These are phyloP conservation scores for Drosophila ambigua DNA, from an alignment of 1,140 invertebrate species.

Conservation along the genomic window DNA sequence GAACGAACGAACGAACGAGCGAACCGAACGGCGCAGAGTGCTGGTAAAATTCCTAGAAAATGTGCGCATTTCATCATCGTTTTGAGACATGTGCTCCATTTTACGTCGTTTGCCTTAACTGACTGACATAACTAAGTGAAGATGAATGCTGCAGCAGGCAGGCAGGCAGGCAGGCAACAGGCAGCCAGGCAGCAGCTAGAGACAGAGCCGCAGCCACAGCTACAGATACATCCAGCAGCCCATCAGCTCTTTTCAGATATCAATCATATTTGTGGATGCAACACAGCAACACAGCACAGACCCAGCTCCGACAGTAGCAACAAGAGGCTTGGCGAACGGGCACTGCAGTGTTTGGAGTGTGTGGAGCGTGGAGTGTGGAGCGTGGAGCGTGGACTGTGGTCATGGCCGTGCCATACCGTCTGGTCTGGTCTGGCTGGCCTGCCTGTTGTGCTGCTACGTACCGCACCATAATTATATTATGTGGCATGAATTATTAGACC, in stretches of 20 bases:
- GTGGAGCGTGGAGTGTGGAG: not conserved
- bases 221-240: slow-evolving; percentile 6
- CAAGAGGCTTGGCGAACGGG: slow-evolving; percentile 4
- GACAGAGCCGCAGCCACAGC: slow-evolving; percentile 11
- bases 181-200: slow-evolving; percentile 16
- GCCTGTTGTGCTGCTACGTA: too few relatives aligned
- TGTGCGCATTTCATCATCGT: slow-evolving; percentile 83
- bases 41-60: slow-evolving; percentile 78
- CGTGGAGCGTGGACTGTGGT: slow-evolving; percentile 37
- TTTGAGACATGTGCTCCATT: slow-evolving; percentile 82
- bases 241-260: slow-evolving; percentile 61
- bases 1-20: not conserved
- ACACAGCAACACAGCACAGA: slow-evolving; percentile 23
- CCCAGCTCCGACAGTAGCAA: slow-evolving; percentile 14
- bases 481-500: slow-evolving; percentile 83
- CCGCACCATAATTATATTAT: slow-evolving; percentile 83
- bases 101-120: slow-evolving; percentile 73
- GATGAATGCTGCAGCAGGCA: slow-evolving; percentile 62
- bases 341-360: not conserved
- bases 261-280: slow-evolving; percentile 81
- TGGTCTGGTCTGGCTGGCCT: slow-evolving; percentile 52
- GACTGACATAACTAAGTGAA: slow-evolving; percentile 83
- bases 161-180: slow-evolving; percentile 2
- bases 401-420: slow-evolving; percentile 79
- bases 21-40: not conserved